Evolutionary conservation across 2,113 vertebrate genomes (phyloP).

Genomic region (Alligator sinensis): DNA sequence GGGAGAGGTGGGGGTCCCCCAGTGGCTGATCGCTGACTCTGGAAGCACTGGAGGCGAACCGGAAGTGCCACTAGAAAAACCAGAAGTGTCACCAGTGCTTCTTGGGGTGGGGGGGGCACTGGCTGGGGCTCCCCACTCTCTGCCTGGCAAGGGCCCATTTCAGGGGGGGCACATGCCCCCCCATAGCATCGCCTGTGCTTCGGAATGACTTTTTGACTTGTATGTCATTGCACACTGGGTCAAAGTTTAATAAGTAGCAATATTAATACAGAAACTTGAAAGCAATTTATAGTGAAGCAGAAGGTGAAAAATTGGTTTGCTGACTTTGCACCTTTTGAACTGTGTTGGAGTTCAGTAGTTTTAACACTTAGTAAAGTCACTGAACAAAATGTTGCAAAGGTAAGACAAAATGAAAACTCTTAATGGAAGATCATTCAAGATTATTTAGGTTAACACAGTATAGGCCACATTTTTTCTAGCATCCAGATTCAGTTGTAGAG

Average conservation of each 20-base stretch:
- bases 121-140: too few species aligned
- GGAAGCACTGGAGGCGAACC: too few species aligned
- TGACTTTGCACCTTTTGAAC: neutral
- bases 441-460: neutral
- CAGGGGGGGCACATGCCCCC: too few species aligned
- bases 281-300: neutral
- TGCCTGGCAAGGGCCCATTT: too few species aligned
- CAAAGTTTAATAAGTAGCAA: neutral
- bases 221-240: neutral
- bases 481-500: neutral
- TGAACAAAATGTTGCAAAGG: neutral
- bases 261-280: neutral
- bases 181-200: too few species aligned
- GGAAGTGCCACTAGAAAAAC: too few species aligned
- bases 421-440: neutral
- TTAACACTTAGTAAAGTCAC: neutral
- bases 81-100: too few species aligned
- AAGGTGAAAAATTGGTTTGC: neutral
- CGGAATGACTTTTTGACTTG: neutral
- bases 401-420: neutral
- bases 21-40: too few species aligned
- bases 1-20: too few species aligned
- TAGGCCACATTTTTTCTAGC: neutral
- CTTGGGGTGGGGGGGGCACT: too few species aligned
- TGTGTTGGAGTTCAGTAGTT: neutral